Evolutionary conservation across 2,888 invertebrate genomes (phyloP), one percentile per base, ranked within the genome.

Genomic region (Zaprionus lineosus): DNA sequence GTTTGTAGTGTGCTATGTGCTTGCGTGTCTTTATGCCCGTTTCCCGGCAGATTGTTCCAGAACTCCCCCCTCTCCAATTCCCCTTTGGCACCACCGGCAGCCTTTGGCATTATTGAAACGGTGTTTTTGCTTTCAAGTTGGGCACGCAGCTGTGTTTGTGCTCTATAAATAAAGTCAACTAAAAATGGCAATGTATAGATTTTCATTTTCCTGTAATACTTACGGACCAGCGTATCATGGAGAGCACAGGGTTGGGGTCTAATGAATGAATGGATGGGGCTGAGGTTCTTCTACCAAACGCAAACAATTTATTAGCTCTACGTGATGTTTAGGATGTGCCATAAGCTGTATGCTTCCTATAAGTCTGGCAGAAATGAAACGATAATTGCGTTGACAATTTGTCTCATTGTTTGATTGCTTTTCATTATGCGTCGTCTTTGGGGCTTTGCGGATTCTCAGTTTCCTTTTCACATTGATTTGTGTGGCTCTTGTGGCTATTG

Each of bases 111-210:
- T 59, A 68, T 68, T 68, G 60, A 72, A 72, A 59, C 69, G 74
- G 51, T 56, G 68, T 73, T 69, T 69, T 61, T 52, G 67, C 71
- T 68, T 68, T 68, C 66, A 68, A 68, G 66, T 71, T 71, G 53
- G 34, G 59, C 59, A 66, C 61, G 59, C 71, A 77, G 78, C 78
- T 77, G 85, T 77, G 67, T 77, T 84, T 82, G 83, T 57, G 59
- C 75, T 84, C 79, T 81, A 77, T 74, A 77, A 77, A 77, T 84
- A 77, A 77, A 69, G 52, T 15, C 62, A 69, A 84, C 84, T 82
- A 66, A 77, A 84, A 82, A 81, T 76, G 76, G 76, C 82, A 76
- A 76, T 66, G 31, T 66, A 72, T 64, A 58, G 52, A 57, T 64
- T 65, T 61, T 48, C 53, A 56, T 57, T 65, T 61, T 70, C 51